Evolutionary conservation across 2,113 vertebrate genomes (phyloP), one percentile per base, ranked within the genome.

Genomic region (Aptenodytes patagonicus): DNA sequence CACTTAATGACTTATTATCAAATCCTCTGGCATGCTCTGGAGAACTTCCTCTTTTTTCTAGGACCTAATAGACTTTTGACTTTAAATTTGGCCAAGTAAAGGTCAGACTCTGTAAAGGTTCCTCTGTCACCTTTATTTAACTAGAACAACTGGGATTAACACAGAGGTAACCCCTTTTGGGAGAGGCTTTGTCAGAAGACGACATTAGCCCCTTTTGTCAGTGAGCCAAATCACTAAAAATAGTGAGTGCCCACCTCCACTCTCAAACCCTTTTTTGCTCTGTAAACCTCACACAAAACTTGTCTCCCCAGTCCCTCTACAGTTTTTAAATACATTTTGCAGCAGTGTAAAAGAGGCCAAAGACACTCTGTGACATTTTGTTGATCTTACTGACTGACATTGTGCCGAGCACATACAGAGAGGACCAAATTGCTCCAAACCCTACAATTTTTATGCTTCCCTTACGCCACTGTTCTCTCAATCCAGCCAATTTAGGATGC

Each of bases 341-440:
- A 73, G 26, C 72, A 25, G 52, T 51, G 65, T 93, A 84, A 95
- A 97, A 97, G 73, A 97, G 58, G 92, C 21, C 89, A 84, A 64
- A 93, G 65, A 76, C 44, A 84, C 11, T 58, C 68, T 26, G 36
- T 91, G 84, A 38, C 32, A 79, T 96, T 98, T 94, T 94, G 83
- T 89, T 94, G 82, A 42, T 89, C 26, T 71, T 81, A 85, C 46
- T 75, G 72, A 89, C 40, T 78, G 68, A 91, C 87, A 92, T 68
- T 87, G 65, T 58, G 78, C 52, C 9, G 29, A 88, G 58, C 78
- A 88, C 79, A 96, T 49, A 93, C 40, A 93, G 87, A 93, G 87
- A 95, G 61, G 64, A 70, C 28, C 52, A 96, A 97, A 97, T 95
- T 97, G 40, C 71, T 94, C 40, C 87, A 97, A 83, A 65, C 60